phyloP scores from a whole-genome alignment of 30 jellyfish, hydroid and myxozoan species.

The Chironex yamaguchii region DNA sequence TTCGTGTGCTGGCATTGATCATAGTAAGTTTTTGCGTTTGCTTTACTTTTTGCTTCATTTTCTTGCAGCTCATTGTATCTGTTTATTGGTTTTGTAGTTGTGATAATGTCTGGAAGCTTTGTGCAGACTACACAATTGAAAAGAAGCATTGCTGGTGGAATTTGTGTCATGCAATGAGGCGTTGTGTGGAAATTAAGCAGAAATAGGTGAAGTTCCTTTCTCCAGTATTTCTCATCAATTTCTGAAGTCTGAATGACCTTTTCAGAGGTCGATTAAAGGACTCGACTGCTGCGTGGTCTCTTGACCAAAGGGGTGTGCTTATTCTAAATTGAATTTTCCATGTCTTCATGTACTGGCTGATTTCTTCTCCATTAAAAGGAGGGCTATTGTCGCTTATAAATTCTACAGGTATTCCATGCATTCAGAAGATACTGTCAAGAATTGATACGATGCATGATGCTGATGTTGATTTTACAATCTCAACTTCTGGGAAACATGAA shows the following conservation, averaged over 20 bases:
- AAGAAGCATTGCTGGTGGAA: slow-evolving; percentile 2
- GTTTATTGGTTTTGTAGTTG: slow-evolving; percentile 14
- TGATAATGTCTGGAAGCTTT: slow-evolving; percentile 5
- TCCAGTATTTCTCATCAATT: background rate
- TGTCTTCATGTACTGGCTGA: slow-evolving; percentile 20
- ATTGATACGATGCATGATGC: slow-evolving; percentile 43
- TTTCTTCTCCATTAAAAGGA: slow-evolving; percentile 48
- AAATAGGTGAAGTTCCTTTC: slow-evolving; percentile 7
- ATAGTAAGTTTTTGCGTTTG: slow-evolving; percentile 23
- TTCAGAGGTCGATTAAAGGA: background rate
- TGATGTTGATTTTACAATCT: slow-evolving; percentile 38
- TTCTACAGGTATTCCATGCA: slow-evolving; percentile 44
- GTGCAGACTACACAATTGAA: background rate
- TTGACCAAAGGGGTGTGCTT: slow-evolving; percentile 47
- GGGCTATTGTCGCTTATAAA: slow-evolving; percentile 47
- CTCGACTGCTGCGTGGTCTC: slow-evolving; percentile 1
- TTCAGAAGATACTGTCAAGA: slow-evolving; percentile 40
- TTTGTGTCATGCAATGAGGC: slow-evolving; percentile 19
- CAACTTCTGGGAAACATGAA: slow-evolving; percentile 44
- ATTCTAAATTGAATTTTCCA: slow-evolving; percentile 30
- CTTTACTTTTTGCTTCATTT: slow-evolving; percentile 3
- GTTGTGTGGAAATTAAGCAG: background rate
- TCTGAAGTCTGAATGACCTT: background rate
- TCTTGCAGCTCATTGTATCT: background rate
- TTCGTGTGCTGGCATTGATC: background rate